These are phyloP conservation scores for Fundulus diaphanus DNA, from an alignment of 2,797 vertebrate species.

Conservation along the genomic window DNA sequence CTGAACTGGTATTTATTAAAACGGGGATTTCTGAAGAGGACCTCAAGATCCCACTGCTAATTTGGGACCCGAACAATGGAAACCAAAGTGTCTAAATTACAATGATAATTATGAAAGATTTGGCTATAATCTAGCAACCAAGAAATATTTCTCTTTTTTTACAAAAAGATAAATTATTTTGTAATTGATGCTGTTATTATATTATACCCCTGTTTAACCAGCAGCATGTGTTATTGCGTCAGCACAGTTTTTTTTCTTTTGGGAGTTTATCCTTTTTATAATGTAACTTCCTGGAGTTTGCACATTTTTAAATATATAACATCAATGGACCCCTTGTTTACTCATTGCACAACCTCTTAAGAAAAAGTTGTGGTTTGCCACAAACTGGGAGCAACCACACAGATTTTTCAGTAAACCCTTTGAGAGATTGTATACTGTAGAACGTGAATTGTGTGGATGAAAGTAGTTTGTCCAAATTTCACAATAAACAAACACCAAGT, in stretches of 20 bases:
- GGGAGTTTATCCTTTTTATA: conserved; percentile 5
- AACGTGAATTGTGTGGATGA: conserved; percentile 1
- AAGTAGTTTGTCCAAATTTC: not conserved
- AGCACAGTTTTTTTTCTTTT: not conserved
- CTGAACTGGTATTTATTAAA: no score
- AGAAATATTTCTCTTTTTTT: not conserved
- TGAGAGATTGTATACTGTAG: not conserved
- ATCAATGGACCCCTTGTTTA: conserved; percentile 47
- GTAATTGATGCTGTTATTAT: not conserved
- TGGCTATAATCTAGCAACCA: not conserved
- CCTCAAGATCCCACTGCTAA: not conserved
- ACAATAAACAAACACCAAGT: not conserved
- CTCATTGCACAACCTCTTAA: conserved; percentile 34
- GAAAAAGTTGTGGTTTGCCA: conserved; percentile 44
- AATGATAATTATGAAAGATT: not conserved
- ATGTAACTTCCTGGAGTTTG: conserved; percentile 21
- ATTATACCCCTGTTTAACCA: not conserved
- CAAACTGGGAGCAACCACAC: conserved; percentile 34
- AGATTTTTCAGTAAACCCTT: conserved; percentile 33
- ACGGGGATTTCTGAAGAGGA: no score
- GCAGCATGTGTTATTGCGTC: not conserved
- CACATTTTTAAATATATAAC: conserved; percentile 51
- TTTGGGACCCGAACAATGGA: not conserved
- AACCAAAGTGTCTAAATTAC: not conserved
- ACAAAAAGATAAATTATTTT: not conserved